These are phyloP conservation scores for Sebastes cheni DNA, from an alignment of 2,797 vertebrate species.

Conservation along the genomic window DNA sequence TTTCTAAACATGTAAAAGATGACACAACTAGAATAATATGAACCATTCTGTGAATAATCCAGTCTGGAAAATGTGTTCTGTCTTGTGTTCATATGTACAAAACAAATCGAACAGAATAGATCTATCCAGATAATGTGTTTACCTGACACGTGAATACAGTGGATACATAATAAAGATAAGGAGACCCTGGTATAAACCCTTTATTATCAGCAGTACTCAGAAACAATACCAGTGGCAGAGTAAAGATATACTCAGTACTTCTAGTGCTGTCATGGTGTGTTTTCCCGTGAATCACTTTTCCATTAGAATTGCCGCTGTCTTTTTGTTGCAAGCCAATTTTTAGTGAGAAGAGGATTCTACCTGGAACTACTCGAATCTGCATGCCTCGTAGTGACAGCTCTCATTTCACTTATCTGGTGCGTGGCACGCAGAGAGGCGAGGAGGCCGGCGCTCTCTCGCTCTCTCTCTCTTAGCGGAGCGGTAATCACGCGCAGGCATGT, in stretches of 20 bases:
- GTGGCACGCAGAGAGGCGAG: background rate
- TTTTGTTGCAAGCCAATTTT: background rate
- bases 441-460: background rate
- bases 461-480: background rate
- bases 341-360: background rate
- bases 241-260: background rate
- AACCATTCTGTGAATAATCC: background rate
- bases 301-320: background rate
- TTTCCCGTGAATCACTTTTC: background rate
- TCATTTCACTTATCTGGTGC: slow-evolving; percentile 27
- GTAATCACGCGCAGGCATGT: slow-evolving; percentile 23
- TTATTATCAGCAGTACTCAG: background rate
- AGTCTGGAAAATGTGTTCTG: background rate
- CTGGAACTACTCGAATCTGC: slow-evolving; percentile 21
- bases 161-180: background rate
- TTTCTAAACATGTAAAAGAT: background rate
- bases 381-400: slow-evolving; percentile 20
- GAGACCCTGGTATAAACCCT: background rate
- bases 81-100: background rate
- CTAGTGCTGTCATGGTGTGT: background rate
- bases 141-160: background rate
- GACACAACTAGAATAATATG: background rate
- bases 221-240: background rate
- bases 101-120: background rate
- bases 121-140: background rate